Base-by-base conservation (phyloP, 2,888 invertebrate species). In the Lucinisca nassula region DNA sequence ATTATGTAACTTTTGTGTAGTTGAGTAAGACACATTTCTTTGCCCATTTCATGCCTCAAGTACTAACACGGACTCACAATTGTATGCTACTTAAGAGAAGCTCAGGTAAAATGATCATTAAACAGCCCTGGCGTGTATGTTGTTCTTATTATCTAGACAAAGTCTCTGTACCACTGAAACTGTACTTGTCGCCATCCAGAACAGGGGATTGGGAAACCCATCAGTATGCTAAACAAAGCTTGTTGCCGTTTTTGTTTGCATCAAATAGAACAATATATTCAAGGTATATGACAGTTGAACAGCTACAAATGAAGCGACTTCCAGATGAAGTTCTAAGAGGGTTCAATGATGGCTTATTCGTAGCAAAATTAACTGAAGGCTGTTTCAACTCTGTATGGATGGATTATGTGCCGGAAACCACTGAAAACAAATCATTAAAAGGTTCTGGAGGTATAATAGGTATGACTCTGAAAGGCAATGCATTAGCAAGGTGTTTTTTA, bases 371-470 rank as follows among this genome's bases (percentile, higher is more conserved):
- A 21, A 12, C 77, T 49, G 38, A 32, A 12, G 82, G 81, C 2
- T 49, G n/a, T 24, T 85, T 85, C 67, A 82, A 78, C 40, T 49
- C 55, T 37, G 82, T 85, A 14, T 79, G 85, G 74, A n/a, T 74
- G 4, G 81, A 85, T 45, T 85, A 81, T 45, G 70, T 55, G 0
- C 24, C 79, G 21, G 81, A 85, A 55, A 58, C 40, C 0, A 81
- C 82, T 21, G 45, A 81, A 45, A 85, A 82, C 21, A 85, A 85
- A 38, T 37, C 40, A 8, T 32, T 85, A n/a, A 81, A 82, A 61
- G 45, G 38, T 0, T 24, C 72, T 24, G 81, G 77, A 21, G 81
- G 74, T 8, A 82, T 85, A 24, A 82, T 78, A n/a, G 81, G 81
- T 12, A 40, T 82, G 14, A 85, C 74, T 0, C 40, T 49, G 1